Conservation (phyloP, 2,797 vertebrate species). For the Xenopus petersii region DNA sequence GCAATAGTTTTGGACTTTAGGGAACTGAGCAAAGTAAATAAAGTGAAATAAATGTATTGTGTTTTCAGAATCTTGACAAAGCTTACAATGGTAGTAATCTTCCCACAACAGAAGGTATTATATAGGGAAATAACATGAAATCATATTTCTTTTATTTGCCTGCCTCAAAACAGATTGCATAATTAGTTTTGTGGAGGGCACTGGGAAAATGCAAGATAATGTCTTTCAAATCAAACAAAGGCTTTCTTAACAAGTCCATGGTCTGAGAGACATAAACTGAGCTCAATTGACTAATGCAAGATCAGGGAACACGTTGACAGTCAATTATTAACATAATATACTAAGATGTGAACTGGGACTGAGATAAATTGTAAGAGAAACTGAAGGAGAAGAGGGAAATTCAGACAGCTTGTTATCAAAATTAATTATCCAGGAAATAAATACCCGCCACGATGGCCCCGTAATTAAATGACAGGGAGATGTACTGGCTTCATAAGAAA, state of each 20-base stretch:
- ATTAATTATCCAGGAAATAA: slow-evolving; percentile 46
- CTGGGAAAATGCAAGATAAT: slow-evolving; percentile 33
- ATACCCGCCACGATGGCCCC: slow-evolving; percentile 32
- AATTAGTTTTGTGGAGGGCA: slow-evolving; percentile 9
- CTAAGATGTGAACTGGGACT: slow-evolving; percentile 41
- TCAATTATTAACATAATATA: slow-evolving; percentile 45
- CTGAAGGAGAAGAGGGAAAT: slow-evolving; percentile 33
- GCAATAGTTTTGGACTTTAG: too few relatives aligned
- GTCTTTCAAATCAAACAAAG: slow-evolving; percentile 38
- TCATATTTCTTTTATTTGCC: background rate
- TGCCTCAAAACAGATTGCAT: background rate
- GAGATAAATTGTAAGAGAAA: slow-evolving; percentile 33
- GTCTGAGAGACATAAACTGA: slow-evolving; percentile 27
- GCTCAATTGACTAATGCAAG: slow-evolving; percentile 21
- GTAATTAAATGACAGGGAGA: slow-evolving; percentile 33
- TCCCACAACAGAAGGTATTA: background rate
- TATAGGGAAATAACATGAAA: background rate
- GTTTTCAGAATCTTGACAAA: too few relatives aligned
- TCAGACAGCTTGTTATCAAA: slow-evolving; percentile 47
- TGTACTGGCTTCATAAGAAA: slow-evolving; percentile 15
- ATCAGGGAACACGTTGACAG: slow-evolving; percentile 36
- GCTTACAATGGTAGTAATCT: too few relatives aligned
- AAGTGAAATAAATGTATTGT: too few relatives aligned
- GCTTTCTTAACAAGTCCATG: slow-evolving; percentile 18
- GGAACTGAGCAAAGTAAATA: too few relatives aligned